phyloP scores from a whole-genome alignment of 2,797 vertebrate species.

The Cheirogaleus major region DNA sequence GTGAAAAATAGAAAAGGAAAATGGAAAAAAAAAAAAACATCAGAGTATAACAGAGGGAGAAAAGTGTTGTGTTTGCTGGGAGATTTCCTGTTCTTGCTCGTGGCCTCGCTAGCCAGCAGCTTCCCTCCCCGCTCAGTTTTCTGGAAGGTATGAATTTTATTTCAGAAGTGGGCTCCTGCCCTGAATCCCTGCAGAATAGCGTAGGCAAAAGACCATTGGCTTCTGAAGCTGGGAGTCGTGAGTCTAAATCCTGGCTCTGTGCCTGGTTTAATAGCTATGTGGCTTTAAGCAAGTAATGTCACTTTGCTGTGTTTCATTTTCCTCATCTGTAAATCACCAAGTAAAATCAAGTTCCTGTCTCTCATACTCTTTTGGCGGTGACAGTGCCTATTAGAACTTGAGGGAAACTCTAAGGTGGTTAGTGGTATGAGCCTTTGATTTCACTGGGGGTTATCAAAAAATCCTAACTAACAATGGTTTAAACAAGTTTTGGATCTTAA shows the following conservation, averaged over 20 bases:
- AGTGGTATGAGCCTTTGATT: background rate
- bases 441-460: background rate
- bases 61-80: background rate
- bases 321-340: background rate
- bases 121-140: background rate
- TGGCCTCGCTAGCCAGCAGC: background rate
- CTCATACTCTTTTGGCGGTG: background rate
- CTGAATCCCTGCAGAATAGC: background rate
- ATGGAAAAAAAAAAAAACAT: background rate
- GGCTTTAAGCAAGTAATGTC: background rate
- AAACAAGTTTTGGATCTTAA: background rate
- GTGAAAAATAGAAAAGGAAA: background rate
- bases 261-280: no score
- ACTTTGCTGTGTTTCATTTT: background rate
- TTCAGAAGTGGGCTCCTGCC: background rate
- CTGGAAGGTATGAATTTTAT: background rate
- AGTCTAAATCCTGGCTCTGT: background rate
- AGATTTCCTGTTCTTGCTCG: background rate
- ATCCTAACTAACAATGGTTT: background rate
- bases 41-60: background rate
- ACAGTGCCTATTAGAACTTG: background rate
- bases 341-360: background rate
- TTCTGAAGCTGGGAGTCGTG: background rate
- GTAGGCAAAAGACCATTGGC: background rate
- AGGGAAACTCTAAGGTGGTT: background rate